Conservation (phyloP, 2,888 invertebrate genomes). For the Tetheella fluctuosa region DNA sequence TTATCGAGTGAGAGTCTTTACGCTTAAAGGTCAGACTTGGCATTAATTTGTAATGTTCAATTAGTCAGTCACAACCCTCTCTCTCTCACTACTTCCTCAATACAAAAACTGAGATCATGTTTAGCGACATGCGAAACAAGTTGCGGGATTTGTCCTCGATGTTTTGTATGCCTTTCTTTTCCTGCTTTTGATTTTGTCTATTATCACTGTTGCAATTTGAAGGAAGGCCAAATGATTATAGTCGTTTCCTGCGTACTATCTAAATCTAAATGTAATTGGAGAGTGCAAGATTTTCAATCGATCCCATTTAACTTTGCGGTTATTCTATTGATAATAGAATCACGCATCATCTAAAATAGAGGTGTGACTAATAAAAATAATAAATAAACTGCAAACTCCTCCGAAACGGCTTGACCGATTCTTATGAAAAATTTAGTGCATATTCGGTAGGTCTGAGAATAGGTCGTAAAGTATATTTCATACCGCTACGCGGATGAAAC, state of each 20-base stretch:
- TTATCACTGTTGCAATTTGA: background rate
- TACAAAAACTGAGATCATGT: conserved; percentile 3
- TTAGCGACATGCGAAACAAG: conserved; percentile 23
- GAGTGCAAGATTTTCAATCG: background rate
- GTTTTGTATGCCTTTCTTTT: conserved; percentile 30
- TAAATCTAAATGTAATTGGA: background rate
- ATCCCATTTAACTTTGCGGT: no score
- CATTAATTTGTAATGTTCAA: background rate
- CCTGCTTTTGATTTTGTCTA: conserved; percentile 19
- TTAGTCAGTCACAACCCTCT: conserved; percentile 8
- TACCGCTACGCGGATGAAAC: no score
- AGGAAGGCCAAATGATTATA: background rate
- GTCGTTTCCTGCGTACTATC: background rate
- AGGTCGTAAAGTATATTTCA: no score
- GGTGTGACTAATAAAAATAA: no score
- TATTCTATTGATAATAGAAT: no score
- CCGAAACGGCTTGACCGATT: no score
- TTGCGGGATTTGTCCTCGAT: conserved; percentile 30
- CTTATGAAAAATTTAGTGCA: no score
- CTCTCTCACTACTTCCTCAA: background rate
- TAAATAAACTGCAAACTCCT: no score
- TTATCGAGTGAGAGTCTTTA: conserved; percentile 10
- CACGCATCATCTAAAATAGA: no score
- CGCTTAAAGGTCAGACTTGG: conserved; percentile 18
- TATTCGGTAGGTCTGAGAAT: no score